phyloP scores from a whole-genome alignment of 2,888 invertebrate genomes.

The Tubulanus polymorphus region DNA sequence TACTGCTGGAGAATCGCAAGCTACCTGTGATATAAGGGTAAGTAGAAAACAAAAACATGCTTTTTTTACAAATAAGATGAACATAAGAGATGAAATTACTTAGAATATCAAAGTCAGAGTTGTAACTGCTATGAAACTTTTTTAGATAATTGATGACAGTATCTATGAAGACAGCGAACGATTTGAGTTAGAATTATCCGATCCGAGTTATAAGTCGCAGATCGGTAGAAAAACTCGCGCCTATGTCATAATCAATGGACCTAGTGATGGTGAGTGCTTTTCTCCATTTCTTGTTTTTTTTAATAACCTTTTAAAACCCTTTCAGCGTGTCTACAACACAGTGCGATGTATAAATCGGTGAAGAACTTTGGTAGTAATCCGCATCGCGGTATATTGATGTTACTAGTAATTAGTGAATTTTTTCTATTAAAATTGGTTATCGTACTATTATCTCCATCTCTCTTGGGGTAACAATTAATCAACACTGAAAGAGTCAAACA shows the following conservation, averaged over 20 bases:
- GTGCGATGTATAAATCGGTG: too few relatives aligned
- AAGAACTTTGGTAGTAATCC: too few relatives aligned
- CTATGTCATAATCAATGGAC: slow-evolving; percentile 48
- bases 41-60: background rate
- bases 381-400: too few relatives aligned
- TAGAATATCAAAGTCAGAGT: background rate
- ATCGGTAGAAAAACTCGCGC: slow-evolving; percentile 37
- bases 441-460: too few relatives aligned
- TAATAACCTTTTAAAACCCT: too few relatives aligned
- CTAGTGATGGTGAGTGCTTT: slow-evolving; percentile 47
- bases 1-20: slow-evolving; percentile 32
- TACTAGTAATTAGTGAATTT: too few relatives aligned
- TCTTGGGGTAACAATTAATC: too few relatives aligned
- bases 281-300: too few relatives aligned
- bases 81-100: background rate
- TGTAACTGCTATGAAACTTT: background rate
- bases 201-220: slow-evolving; percentile 41
- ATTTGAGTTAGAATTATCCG: slow-evolving; percentile 45
- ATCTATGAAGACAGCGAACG: slow-evolving; percentile 45
- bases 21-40: slow-evolving; percentile 47
- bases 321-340: too few relatives aligned
- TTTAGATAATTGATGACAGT: slow-evolving; percentile 51
- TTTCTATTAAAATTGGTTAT: too few relatives aligned
- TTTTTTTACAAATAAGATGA: background rate
- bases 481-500: too few relatives aligned